These are phyloP conservation scores for Drosophila lini DNA, from an alignment of 1,140 invertebrate species.

Conservation along the genomic window DNA sequence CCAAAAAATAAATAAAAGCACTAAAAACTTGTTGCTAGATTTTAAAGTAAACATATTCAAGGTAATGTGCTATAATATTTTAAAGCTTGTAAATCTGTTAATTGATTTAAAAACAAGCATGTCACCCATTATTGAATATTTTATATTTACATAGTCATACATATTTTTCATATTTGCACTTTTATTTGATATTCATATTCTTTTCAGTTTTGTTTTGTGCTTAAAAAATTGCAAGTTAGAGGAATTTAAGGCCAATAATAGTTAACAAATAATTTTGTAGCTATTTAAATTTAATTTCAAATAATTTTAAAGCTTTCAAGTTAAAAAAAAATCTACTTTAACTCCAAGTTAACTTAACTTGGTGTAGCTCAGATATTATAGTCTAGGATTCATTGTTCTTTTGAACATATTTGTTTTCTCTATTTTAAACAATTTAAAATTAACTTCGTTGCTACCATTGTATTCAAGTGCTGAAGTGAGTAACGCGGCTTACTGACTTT, in stretches of 20 bases:
- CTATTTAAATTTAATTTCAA: slow-evolving; percentile 1
- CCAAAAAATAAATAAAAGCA: slow-evolving; percentile 36
- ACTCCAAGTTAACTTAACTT: accelerated
- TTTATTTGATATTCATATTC: slow-evolving; percentile 29
- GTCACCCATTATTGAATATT: no score
- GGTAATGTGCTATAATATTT: no score
- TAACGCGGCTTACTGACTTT: slow-evolving; percentile 43
- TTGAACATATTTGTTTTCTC: not conserved
- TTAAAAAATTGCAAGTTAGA: slow-evolving; percentile 8
- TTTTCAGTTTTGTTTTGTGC: slow-evolving; percentile 4
- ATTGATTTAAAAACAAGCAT: no score
- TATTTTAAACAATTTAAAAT: slow-evolving; percentile 1
- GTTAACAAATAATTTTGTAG: slow-evolving; percentile 7
- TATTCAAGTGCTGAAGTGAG: slow-evolving; percentile 39
- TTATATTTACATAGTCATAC: no score
- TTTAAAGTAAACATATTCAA: not conserved
- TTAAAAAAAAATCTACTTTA: not conserved
- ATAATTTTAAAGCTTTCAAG: not conserved
- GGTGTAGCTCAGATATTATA: slow-evolving; percentile 89
- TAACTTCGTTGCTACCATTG: slow-evolving; percentile 1
- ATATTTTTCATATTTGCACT: slow-evolving; percentile 12
- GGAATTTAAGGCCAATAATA: slow-evolving; percentile 21
- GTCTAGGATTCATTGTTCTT: slow-evolving; percentile 88
- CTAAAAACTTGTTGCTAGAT: not conserved
- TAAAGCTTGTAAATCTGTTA: not conserved